Evolutionary conservation across 2,888 invertebrate species (phyloP).

Genomic region (Bedellia somnulentella): DNA sequence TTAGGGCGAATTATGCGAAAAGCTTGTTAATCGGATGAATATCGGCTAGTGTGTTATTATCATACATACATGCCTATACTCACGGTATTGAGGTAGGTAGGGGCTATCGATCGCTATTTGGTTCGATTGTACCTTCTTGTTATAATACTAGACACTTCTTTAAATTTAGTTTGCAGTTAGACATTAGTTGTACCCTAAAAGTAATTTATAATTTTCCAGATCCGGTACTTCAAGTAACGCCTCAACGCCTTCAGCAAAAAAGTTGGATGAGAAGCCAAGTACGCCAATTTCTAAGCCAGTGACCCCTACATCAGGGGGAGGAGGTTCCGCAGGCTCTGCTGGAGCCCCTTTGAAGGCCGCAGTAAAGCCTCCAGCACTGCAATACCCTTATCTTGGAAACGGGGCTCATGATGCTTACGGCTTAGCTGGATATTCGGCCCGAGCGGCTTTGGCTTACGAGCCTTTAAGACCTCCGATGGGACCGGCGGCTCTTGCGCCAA

Average conservation of each 20-base stretch:
- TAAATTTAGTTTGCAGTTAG: too few relatives aligned
- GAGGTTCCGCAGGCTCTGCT: conserved; percentile 57
- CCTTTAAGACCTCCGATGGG: conserved; percentile 53
- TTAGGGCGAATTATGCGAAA: too few relatives aligned
- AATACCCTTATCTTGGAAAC: conserved; percentile 66
- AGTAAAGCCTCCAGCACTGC: conserved; percentile 62
- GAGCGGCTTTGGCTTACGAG: conserved; percentile 51
- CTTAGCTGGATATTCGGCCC: conserved; percentile 51
- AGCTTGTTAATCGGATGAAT: too few relatives aligned
- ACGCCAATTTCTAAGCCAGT: conserved; percentile 91
- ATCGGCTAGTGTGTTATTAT: too few relatives aligned
- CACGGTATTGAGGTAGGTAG: too few relatives aligned
- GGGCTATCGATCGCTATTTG: too few relatives aligned
- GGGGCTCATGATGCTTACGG: conserved; percentile 53
- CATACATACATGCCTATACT: too few relatives aligned
- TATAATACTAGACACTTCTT: too few relatives aligned
- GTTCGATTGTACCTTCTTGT: too few relatives aligned
- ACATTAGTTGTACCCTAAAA: too few relatives aligned
- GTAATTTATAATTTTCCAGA: too few relatives aligned
- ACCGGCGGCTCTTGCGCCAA: conserved; percentile 64
- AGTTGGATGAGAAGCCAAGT: conserved; percentile 85
- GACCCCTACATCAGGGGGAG: conserved; percentile 75
- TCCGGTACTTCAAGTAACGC: conserved; percentile 89
- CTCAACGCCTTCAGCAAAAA: conserved; percentile 87
- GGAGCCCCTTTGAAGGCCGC: conserved; percentile 58